Evolutionary conservation across 2,797 vertebrate species (phyloP), one percentile per base, ranked within the genome.

Genomic region (Poliocrania exsul): DNA sequence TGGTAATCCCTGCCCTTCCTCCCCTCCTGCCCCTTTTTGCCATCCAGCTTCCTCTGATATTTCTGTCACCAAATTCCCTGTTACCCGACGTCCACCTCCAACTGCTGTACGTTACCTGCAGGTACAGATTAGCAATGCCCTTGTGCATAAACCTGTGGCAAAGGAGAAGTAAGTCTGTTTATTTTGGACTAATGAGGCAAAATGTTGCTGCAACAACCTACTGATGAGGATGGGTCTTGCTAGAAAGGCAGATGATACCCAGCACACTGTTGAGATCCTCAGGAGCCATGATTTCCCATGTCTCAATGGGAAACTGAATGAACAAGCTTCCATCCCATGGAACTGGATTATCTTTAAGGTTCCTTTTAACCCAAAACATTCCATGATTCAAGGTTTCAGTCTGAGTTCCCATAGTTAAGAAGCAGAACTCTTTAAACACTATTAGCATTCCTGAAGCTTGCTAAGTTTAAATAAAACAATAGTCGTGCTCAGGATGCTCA

Each of bases 381-480:
- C 26, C 0, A 0, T 14, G 11, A 20, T 38, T 65, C 70, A 58
- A 61, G 20, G 53, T 31, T 95, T 29, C 67, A 38, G 29, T 35
- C 92, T 79, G 65, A 67, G 65, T 54, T 56, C 46, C 56, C 44
- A 16, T 31, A 74, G 81, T 53, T 81, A 73, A 90, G 37, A 89
- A 23, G 15, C 19, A 58, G 69, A 67, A 66, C 66, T 93, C 64
- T 92, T 96, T 94, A 85, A 91, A 71, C 12, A 5, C n/a, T 54
- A 60, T 95, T 79, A 71, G 57, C 83, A 78, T 73, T 94, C 90
- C 94, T 67, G 77, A 18, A 83, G 61, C 82, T 92, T 91, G 46
- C 65, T 58, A 73, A 95, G 85, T 87, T 95, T 96, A 89, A 96
- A 93, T 94, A 80, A 96, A 96, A 94, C 33, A 84, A 47, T 35